These are phyloP conservation scores for Xenops minutus DNA, from an alignment of 2,797 vertebrate species.

Conservation along the genomic window DNA sequence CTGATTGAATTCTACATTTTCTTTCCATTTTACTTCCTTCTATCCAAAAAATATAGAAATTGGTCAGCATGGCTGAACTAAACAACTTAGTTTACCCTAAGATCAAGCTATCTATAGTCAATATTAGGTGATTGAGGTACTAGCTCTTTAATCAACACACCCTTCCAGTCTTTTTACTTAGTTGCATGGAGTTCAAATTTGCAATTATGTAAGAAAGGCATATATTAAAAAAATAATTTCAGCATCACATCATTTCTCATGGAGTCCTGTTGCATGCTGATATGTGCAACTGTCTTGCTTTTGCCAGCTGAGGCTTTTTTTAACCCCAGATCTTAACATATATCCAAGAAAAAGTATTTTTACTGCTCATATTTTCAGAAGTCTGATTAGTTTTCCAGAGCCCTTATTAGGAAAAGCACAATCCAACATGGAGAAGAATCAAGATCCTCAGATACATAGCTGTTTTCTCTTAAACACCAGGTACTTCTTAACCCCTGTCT, in stretches of 20 bases:
- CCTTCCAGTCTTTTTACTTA: not conserved
- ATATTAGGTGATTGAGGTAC: not conserved
- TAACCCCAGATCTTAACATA: constrained; percentile 3
- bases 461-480: not conserved
- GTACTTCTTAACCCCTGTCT: not conserved
- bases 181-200: not conserved
- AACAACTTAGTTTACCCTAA: not conserved
- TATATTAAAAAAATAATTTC: constrained; percentile 16
- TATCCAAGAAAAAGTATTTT: constrained; percentile 40
- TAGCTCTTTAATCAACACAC: not conserved
- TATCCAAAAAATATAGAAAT: not conserved
- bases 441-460: not conserved
- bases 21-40: not conserved
- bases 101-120: constrained; percentile 11
- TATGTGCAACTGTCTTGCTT: constrained; percentile 24
- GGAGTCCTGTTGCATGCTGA: not conserved
- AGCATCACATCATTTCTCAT: constrained; percentile 33
- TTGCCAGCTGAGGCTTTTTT: constrained; percentile 44
- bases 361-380: constrained; percentile 41
- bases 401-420: not conserved
- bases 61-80: not conserved
- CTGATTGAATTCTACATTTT: not conserved
- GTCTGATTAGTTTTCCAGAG: constrained; percentile 44
- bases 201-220: not conserved
- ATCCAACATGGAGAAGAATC: not conserved